Percentiles rank a stretch among this genome's conserved stretches.
Conservation (phyloP, 2,113 vertebrate species). For the Manacus vitellinus region DNA sequence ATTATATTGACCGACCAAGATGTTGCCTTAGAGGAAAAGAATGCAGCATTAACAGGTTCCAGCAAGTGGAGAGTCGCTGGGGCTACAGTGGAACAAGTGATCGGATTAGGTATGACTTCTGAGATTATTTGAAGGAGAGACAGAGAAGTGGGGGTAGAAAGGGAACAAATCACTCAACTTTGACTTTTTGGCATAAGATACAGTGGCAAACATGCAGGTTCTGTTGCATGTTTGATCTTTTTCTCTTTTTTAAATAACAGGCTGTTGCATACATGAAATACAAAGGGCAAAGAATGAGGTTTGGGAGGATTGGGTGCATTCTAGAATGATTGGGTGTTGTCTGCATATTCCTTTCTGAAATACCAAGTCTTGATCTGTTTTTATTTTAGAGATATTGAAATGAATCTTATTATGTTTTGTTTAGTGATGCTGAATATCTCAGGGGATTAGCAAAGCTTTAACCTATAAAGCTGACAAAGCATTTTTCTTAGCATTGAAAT, state of each 20-base stretch:
- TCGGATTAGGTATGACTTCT: slow-evolving; percentile 83
- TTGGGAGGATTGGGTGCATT: not conserved
- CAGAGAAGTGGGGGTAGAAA: not conserved
- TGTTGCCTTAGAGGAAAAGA: slow-evolving; percentile 94
- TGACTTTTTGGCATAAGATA: not conserved
- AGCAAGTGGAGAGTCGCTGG: slow-evolving; percentile 97
- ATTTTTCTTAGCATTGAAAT: not conserved
- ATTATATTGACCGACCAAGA: slow-evolving; percentile 90
- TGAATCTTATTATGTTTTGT: not conserved
- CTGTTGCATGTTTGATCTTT: not conserved
- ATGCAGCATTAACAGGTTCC: slow-evolving; percentile 91
- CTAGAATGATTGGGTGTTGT: not conserved
- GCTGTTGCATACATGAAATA: not conserved
- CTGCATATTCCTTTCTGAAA: not conserved
- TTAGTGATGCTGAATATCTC: not conserved
- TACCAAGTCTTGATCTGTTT: not conserved
- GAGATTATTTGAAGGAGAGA: not conserved
- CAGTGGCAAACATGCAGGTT: not conserved
- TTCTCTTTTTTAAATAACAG: not conserved
- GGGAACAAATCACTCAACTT: not conserved
- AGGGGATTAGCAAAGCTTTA: not conserved
- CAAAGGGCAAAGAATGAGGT: not conserved
- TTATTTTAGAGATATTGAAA: not conserved
- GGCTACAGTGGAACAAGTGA: slow-evolving; percentile 95
- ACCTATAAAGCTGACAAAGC: not conserved